A percentile compares a stretch with the other conserved stretches of the same genome.
Conservation (phyloP, 2,888 invertebrate species). For the Rhyacophila evoluta region DNA sequence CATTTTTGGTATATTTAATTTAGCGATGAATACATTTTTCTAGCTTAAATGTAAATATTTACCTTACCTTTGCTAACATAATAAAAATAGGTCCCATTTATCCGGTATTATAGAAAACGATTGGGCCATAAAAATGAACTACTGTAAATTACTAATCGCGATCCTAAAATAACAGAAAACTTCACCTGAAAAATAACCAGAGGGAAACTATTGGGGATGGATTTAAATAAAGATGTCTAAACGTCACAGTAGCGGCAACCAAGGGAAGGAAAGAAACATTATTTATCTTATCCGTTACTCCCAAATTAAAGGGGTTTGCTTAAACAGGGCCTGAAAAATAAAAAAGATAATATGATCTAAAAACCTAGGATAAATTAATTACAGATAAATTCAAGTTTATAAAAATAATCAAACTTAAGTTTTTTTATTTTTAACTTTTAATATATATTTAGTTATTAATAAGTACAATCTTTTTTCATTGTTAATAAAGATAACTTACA, state of each 20-base stretch:
- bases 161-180: constrained; percentile 6
- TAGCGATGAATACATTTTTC: no score
- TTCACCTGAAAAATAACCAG: constrained; percentile 21
- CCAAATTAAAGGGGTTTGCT: constrained; percentile 38
- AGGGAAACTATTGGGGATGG: constrained; percentile 16
- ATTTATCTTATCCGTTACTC: constrained; percentile 47
- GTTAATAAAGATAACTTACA: no score
- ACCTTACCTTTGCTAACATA: no score
- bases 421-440: no score
- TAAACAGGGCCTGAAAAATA: constrained; percentile 25
- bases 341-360: no score
- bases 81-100: background rate
- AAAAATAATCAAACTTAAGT: no score
- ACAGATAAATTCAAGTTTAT: no score
- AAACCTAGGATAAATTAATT: no score
- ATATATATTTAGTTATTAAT: no score
- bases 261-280: constrained; percentile 46
- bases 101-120: background rate
- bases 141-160: background rate
- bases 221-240: constrained; percentile 47
- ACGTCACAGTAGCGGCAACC: constrained; percentile 34
- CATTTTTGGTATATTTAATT: no score
- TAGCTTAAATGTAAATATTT: no score
- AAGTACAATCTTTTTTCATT: no score
- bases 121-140: background rate